phyloP scores from a whole-genome alignment of 2,888 invertebrate species.

The Coelinius sp. region DNA sequence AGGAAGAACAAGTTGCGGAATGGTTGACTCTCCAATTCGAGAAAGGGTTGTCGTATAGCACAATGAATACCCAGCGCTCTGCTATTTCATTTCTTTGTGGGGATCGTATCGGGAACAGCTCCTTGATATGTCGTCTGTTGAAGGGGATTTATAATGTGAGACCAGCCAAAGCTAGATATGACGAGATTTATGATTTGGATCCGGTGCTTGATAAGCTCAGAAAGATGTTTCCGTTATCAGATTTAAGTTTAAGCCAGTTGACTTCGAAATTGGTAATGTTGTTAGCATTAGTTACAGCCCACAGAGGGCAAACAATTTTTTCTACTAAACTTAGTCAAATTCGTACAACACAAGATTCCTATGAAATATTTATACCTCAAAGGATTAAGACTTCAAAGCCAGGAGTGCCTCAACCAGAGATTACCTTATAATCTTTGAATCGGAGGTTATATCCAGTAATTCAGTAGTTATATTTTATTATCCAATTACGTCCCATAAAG shows the following conservation, averaged over 20 bases:
- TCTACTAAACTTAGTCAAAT: too few species aligned
- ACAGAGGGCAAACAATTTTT: too few species aligned
- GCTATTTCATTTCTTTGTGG: constrained; percentile 35
- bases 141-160: constrained; percentile 33
- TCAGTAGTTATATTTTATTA: too few species aligned
- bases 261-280: constrained; percentile 32
- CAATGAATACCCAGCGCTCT: constrained; percentile 37
- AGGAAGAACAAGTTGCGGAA: too few species aligned
- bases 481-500: too few species aligned
- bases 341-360: too few species aligned
- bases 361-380: too few species aligned
- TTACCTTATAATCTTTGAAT: too few species aligned
- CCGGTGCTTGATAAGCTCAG: constrained; percentile 30
- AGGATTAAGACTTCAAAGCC: too few species aligned
- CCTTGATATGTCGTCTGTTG: constrained; percentile 31
- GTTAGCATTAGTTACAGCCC: constrained; percentile 43
- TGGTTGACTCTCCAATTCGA: constrained; percentile 39
- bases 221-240: constrained; percentile 25
- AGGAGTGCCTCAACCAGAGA: too few species aligned
- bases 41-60: constrained; percentile 32
- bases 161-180: constrained; percentile 41
- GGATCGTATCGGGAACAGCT: constrained; percentile 24
- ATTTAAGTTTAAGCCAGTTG: constrained; percentile 27
- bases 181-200: constrained; percentile 39
- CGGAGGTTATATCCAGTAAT: too few species aligned